A percentile compares a stretch with the other conserved stretches of the same genome.
Evolutionary conservation across 1,140 invertebrate genomes (phyloP).

Genomic region (Sitobion miscanthi): DNA sequence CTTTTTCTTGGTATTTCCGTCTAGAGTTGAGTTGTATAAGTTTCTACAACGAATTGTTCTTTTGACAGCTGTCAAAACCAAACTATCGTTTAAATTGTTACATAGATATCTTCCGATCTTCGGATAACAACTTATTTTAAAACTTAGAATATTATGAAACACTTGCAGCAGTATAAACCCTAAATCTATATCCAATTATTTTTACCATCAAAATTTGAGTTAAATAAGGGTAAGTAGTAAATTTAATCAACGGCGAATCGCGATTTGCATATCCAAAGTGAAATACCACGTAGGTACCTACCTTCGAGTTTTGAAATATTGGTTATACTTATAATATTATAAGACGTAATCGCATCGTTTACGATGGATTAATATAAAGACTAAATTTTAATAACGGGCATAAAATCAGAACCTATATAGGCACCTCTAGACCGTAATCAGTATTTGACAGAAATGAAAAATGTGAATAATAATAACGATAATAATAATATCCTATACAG

Average conservation of each 20-base stretch:
- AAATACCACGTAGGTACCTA: background rate
- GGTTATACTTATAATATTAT: background rate
- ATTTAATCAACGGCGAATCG: background rate
- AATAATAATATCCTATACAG: no score
- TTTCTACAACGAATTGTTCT: conserved; percentile 14
- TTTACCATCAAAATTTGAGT: background rate
- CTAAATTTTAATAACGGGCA: background rate
- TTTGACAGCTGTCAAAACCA: conserved; percentile 37
- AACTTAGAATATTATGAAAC: background rate
- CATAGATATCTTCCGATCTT: background rate
- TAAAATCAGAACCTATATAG: background rate
- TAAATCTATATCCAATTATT: conserved; percentile 6
- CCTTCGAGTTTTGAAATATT: background rate
- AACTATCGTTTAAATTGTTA: conserved; percentile 20
- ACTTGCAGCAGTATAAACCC: background rate
- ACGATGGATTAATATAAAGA: background rate
- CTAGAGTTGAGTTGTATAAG: background rate
- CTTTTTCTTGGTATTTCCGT: background rate
- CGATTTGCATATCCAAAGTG: background rate
- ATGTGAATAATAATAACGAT: no score
- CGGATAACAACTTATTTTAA: conserved; percentile 34
- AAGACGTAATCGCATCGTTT: background rate
- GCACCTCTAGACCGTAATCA: background rate
- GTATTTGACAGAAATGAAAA: background rate
- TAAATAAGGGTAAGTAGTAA: background rate